phyloP scores from a whole-genome alignment of 2,888 invertebrate species.

The Sisyra nigra region DNA sequence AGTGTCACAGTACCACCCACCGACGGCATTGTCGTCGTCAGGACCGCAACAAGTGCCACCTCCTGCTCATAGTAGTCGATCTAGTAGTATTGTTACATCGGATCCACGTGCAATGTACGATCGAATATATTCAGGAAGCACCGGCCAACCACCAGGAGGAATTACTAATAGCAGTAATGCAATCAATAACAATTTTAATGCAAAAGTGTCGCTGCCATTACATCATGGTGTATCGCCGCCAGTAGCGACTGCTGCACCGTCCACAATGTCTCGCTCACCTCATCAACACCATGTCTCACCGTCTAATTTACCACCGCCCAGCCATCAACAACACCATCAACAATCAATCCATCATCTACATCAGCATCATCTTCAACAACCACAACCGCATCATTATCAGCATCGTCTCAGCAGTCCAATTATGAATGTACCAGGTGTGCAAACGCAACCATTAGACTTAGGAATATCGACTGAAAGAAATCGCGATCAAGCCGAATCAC shows the following conservation, averaged over 20 bases:
- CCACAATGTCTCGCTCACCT: slow-evolving; percentile 27
- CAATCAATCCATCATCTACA: slow-evolving; percentile 25
- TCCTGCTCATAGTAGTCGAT: slow-evolving; percentile 33
- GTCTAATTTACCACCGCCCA: slow-evolving; percentile 25
- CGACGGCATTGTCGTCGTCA: slow-evolving; percentile 22
- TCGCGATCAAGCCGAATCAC: slow-evolving; percentile 26
- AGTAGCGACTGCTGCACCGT: slow-evolving; percentile 26
- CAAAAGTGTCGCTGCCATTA: slow-evolving; percentile 21
- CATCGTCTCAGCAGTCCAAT: slow-evolving; percentile 17
- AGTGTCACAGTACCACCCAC: slow-evolving; percentile 25
- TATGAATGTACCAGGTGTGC: slow-evolving; percentile 34
- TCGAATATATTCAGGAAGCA: slow-evolving; percentile 18
- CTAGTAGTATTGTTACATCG: slow-evolving; percentile 15
- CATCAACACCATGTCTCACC: slow-evolving; percentile 25
- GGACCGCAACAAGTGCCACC: slow-evolving; percentile 31
- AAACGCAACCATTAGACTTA: slow-evolving; percentile 65
- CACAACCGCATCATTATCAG: slow-evolving; percentile 24
- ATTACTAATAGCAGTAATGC: slow-evolving; percentile 11
- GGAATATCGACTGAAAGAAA: slow-evolving; percentile 41
- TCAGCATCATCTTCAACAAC: slow-evolving; percentile 22
- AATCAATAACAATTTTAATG: too few species aligned
- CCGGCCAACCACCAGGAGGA: slow-evolving; percentile 21
- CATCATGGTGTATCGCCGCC: slow-evolving; percentile 34
- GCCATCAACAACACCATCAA: slow-evolving; percentile 19
- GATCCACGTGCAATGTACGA: slow-evolving; percentile 18